Evolutionary conservation across 2,797 vertebrate genomes (phyloP), one percentile per base, ranked within the genome.

Genomic region (Euthynnus affinis): DNA sequence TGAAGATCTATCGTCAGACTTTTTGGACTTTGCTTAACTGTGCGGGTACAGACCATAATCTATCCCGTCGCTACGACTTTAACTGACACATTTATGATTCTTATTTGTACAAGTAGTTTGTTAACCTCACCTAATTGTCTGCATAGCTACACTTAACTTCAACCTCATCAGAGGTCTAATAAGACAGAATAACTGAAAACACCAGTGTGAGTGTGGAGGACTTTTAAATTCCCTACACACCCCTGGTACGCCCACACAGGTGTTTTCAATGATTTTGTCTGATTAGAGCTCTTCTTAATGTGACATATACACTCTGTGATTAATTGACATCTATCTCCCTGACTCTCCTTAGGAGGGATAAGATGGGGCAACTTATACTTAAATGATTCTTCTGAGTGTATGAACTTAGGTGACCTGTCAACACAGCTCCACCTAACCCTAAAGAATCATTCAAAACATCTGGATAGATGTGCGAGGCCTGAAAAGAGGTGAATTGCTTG

Each of bases 81-180:
- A 29, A 29, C 44, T 17, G 44, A 48, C 40, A 61, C 52, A 18
- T 52, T 49, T 51, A 40, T 29, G 37, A 66, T 62, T 84, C 29
- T 59, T 37, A 52, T 71, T 52, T 23, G n/a, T 52, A 20, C 34
- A 49, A 27, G 9, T 20, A 15, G 1, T 59, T 42, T 60, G 25
- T 7, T 69, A 63, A 74, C 66, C 34, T 57, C 55, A n/a, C 13
- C 18, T 68, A 34, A 52, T 78, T 66, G 55, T 18, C 25, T 32
- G 48, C 52, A 48, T 15, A 20, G 20, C 14, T 60, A 13, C 25
- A 40, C 55, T 55, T 52, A 60, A 55, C 53, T 42, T 63, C 37
- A 72, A 27, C 29, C 72, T 60, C 55, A 67, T 57, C 64, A 61
- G 58, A 44, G 1, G 17, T 34, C 27, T 71, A 80, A 69, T 80